These are phyloP conservation scores for Toxotes lorentzi DNA, from an alignment of 2,797 vertebrate genomes.

Conservation along the genomic window DNA sequence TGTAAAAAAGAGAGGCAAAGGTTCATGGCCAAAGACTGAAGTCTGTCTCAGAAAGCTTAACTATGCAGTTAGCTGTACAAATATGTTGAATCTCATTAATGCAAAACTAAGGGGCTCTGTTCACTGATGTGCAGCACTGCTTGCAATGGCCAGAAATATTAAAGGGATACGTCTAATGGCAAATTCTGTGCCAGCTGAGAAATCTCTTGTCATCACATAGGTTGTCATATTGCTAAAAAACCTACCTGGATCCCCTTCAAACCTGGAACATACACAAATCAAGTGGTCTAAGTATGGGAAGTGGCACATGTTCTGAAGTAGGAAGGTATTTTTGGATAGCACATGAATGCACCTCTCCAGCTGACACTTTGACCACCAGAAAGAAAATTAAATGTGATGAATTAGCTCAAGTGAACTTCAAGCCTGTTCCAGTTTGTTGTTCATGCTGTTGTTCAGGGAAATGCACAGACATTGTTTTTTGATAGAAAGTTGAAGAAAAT, in stretches of 20 bases:
- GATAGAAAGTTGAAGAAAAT: constrained; percentile 26
- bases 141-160: not conserved
- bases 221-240: too few species aligned
- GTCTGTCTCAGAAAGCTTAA: not conserved
- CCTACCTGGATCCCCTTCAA: too few species aligned
- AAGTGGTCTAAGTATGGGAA: not conserved
- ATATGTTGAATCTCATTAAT: not conserved
- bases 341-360: not conserved
- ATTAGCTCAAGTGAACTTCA: not conserved
- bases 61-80: not conserved
- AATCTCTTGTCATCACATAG: too few species aligned
- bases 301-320: not conserved
- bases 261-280: too few species aligned
- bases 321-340: not conserved
- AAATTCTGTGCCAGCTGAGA: too few species aligned
- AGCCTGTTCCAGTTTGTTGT: not conserved
- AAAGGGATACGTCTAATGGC: not conserved
- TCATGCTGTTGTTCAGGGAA: constrained; percentile 5
- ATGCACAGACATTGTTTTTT: constrained; percentile 6
- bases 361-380: not conserved
- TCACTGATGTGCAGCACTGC: too few species aligned
- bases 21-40: not conserved
- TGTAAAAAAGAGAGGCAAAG: not conserved
- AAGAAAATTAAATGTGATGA: constrained; percentile 7
- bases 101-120: not conserved